Base-by-base conservation (phyloP, 2,888 invertebrate genomes). In the Siphlonurus alternatus region DNA sequence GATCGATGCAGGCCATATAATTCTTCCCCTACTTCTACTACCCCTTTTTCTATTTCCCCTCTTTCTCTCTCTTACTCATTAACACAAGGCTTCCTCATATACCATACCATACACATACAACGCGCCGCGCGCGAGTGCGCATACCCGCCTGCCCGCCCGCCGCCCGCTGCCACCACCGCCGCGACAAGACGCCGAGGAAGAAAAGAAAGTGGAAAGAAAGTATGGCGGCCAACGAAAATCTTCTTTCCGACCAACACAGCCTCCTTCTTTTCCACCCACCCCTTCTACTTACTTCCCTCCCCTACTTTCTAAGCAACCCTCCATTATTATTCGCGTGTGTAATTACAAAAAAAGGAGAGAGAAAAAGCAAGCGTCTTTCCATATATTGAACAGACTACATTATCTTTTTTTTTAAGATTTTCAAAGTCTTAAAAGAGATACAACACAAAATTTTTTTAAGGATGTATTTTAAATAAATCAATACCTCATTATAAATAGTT, bases 261-360 rank as follows among this genome's bases (percentile, higher is more conserved):
- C 38, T 10, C 38, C 38, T 15, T 10, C 15, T 38, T 15, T 18
- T 20, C 56, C 56, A 56, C 56, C 56, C 56, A 3, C n/a, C n/a
- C 56, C 7, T 38, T 15, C 15, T 38, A 38, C 38, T 38, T 38
- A 38, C 38, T 38, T 38, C n/a, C 56, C 56, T 22, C 56, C 22
- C 22, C 22, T 22, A 20, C 56, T 22, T 22, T 22, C 56, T 56
- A 20, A n/a, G 56, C 56, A 56, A 22, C 56, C n/a, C 56, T 22
- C 56, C 56, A 56, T 56, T 56, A 56, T 56, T 56, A 56, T 56
- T 56, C 56, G 56, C 56, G 56, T 56, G 56, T 56, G 56, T 56
- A 56, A 56, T 56, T 56, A 56, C 56, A 56, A 56, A 56, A 56
- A 56, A 56, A 22, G 15, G 38, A 38, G 38, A 38, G 38, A 38